Conservation (phyloP, 2,888 invertebrate genomes). For the Cetonia aurata region DNA sequence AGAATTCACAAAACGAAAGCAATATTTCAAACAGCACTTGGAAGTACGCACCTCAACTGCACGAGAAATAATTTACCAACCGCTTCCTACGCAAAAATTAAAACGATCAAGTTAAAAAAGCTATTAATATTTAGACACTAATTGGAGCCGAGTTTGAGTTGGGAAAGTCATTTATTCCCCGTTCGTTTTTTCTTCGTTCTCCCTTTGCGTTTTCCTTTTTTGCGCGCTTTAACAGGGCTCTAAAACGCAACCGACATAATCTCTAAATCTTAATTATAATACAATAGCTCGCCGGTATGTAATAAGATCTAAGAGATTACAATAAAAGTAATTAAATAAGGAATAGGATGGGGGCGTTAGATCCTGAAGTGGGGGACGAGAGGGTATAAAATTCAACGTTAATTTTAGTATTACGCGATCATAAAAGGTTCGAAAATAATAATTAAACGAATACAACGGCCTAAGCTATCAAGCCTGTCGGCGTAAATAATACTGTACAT, state of each 20-base stretch:
- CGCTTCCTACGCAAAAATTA: conserved; percentile 10
- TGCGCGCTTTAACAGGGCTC: conserved; percentile 2
- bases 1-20: too few species aligned
- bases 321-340: conserved; percentile 39
- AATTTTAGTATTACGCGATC: conserved; percentile 5
- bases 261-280: conserved; percentile 39
- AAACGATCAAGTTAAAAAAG: conserved; percentile 20
- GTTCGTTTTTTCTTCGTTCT: conserved; percentile 16
- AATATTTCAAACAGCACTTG: too few species aligned
- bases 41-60: too few species aligned
- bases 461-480: conserved; percentile 27
- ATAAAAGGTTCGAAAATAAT: conserved; percentile 16
- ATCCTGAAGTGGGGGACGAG: not conserved
- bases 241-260: conserved; percentile 38
- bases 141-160: conserved; percentile 29
- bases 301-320: conserved; percentile 40
- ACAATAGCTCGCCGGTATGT: conserved; percentile 36
- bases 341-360: conserved; percentile 10
- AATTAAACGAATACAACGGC: conserved; percentile 24
- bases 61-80: too few species aligned
- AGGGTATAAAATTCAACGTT: conserved; percentile 27
- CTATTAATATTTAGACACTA: conserved; percentile 35
- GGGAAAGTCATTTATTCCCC: conserved; percentile 31
- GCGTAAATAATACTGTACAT: conserved; percentile 26
- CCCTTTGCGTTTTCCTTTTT: conserved; percentile 2